phyloP scores from a whole-genome alignment of 2,888 invertebrate species.

The Dermolepida albohirtum region DNA sequence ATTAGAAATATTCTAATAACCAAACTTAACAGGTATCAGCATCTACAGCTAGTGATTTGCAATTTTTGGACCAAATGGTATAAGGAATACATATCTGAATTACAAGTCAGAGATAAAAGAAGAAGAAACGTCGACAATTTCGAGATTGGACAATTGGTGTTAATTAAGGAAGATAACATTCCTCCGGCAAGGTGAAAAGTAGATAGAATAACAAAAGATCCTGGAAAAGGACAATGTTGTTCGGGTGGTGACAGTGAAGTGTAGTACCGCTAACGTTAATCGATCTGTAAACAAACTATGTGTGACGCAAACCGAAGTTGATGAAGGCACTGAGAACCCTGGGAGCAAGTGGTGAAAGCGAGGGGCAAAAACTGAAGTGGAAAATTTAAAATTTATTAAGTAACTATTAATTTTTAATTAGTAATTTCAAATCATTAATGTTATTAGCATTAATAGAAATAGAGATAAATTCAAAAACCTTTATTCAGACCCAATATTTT shows the following conservation, averaged over 20 bases:
- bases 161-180: conserved; percentile 2
- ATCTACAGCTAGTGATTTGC: conserved; percentile 41
- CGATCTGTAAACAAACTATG: conserved; percentile 4
- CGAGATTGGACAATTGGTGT: conserved; percentile 25
- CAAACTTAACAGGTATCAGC: conserved; percentile 39
- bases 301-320: not conserved
- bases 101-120: conserved; percentile 47
- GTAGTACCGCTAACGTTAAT: not conserved
- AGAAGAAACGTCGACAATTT: conserved; percentile 20
- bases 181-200: not conserved
- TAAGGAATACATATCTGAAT: conserved; percentile 45
- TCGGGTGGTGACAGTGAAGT: conserved; percentile 10
- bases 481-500: too few species aligned
- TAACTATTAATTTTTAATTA: too few species aligned
- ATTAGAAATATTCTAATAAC: conserved; percentile 35
- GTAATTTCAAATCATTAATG: too few species aligned
- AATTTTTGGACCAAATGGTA: conserved; percentile 49
- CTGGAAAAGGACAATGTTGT: conserved; percentile 11
- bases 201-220: not conserved
- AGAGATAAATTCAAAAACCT: too few species aligned
- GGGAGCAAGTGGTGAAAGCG: too few species aligned
- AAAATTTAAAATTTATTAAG: too few species aligned
- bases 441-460: too few species aligned
- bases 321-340: too few species aligned
- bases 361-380: too few species aligned